Conservation (phyloP, 2,113 vertebrate species). For the Oxyura jamaicensis region DNA sequence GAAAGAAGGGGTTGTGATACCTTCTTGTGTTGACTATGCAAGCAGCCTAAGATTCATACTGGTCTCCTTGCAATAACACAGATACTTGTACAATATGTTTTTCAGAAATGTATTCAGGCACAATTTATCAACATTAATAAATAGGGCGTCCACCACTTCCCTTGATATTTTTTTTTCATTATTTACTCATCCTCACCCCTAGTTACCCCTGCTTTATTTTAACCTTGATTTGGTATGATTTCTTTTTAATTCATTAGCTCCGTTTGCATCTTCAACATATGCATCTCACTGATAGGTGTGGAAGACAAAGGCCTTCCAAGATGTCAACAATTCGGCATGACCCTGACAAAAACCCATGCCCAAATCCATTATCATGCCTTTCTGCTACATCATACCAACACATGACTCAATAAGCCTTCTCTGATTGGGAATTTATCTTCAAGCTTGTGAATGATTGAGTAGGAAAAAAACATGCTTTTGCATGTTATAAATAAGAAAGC, state of each 20-base stretch:
- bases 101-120: neutral
- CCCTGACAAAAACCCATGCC: neutral
- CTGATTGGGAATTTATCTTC: neutral
- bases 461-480: neutral
- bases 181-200: neutral
- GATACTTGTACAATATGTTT: neutral
- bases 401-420: neutral
- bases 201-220: neutral
- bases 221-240: neutral
- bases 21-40: neutral
- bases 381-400: neutral
- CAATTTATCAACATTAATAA: neutral
- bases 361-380: neutral
- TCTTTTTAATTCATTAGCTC: neutral
- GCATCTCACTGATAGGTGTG: neutral
- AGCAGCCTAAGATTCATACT: neutral
- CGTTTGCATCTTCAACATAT: neutral
- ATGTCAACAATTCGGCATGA: neutral
- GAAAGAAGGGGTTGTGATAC: neutral
- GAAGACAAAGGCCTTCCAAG: neutral
- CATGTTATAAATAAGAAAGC: neutral
- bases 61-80: neutral
- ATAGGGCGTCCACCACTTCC: neutral
- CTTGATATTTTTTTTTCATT: neutral
- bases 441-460: neutral